Evolutionary conservation across 2,797 vertebrate species (phyloP), one percentile per base, ranked within the genome.

Genomic region (Bovichtus variegatus): DNA sequence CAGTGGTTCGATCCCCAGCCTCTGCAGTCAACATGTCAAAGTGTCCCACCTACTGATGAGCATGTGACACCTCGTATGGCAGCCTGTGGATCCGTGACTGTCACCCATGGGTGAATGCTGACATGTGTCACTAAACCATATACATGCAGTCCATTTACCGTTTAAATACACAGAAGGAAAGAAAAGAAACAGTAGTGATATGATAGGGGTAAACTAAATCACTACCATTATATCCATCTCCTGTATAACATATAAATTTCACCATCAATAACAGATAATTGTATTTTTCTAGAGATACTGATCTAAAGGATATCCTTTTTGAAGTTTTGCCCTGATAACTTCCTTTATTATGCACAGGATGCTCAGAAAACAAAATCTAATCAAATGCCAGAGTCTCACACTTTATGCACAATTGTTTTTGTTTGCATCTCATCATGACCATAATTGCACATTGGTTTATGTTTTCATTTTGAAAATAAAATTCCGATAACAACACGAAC

Each of bases 241-340:
- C 25, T 67, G 15, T 38, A 36, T 23, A 11, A 9, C 7, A 27
- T 16, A 38, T 9, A 11, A 9, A 73, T 57, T 16, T 9, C 1
- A 65, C 27, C 11, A 36, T 31, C 12, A 19, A 18, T 40, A 5
- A 18, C 27, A 67, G 5, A 53, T 12, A 44, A 46, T 6, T n/a
- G 2, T 11, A 9, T n/a, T 49, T 59, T 82, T 88, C 53, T 80
- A 70, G 73, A 73, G 44, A 63, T 47, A 67, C 6, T 4, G 11
- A 46, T 72, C 1, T 74, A 85, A 59, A 83, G 82, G 70, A 90
- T 59, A 66, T 91, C 77, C 81, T 81, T 81, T 74, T 31, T 27
- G 3, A 61, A 40, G 9, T 49, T 50, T 66, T 65, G 66, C 40
- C 54, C 54, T 81, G 34, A 55, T 21, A 55, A 75, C 74, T 71